Conservation (phyloP, 2,888 invertebrate genomes). For the Lampropteryx suffumata region DNA sequence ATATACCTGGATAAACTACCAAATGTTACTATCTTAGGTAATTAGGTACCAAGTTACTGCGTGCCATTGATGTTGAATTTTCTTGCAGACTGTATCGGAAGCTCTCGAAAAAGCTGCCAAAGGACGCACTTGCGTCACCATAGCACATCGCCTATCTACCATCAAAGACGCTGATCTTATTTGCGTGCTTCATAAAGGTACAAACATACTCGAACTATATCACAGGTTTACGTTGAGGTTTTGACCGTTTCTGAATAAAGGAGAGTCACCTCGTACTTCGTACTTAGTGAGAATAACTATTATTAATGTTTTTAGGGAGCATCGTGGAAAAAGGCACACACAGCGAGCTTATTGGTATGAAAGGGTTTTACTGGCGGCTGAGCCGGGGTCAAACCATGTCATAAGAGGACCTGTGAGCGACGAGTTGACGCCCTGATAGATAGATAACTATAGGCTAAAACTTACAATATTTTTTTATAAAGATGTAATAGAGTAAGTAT, state of each 20-base stretch:
- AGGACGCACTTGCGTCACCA: constrained; percentile 92
- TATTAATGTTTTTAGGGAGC: constrained; percentile 71
- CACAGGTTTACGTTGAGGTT: too few species aligned
- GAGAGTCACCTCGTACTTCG: too few species aligned
- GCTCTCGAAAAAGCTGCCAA: constrained; percentile 91
- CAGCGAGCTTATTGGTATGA: constrained; percentile 84
- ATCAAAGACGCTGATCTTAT: constrained; percentile 92
- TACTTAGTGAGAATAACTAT: too few species aligned
- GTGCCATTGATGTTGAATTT: not conserved
- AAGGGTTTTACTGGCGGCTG: constrained; percentile 86
- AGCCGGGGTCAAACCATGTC: constrained; percentile 70
- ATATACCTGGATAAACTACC: too few species aligned
- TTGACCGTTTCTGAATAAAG: too few species aligned
- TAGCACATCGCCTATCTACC: constrained; percentile 93
- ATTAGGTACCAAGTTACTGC: too few species aligned
- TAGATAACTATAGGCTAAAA: too few species aligned
- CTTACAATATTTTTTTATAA: too few species aligned
- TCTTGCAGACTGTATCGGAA: constrained; percentile 87
- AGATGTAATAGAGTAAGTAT: too few species aligned
- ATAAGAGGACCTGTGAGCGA: constrained; percentile 12
- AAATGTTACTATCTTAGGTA: too few species aligned
- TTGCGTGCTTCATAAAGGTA: constrained; percentile 91
- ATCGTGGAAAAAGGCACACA: constrained; percentile 90
- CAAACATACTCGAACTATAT: too few species aligned
- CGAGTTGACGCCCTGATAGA: too few species aligned